Evolutionary conservation across 2,888 invertebrate species (phyloP).

Genomic region (Ischnus inquisitorius): DNA sequence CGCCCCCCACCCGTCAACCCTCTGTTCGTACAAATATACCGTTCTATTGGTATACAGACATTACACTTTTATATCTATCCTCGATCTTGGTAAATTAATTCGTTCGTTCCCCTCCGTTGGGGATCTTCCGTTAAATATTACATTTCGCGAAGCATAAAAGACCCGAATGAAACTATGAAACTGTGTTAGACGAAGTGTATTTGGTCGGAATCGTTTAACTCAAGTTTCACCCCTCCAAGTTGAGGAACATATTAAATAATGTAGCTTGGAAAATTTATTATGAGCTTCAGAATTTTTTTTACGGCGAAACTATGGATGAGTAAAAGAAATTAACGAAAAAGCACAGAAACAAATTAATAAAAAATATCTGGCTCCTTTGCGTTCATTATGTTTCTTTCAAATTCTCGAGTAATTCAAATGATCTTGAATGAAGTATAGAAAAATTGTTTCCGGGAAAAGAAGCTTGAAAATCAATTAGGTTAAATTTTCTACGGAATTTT

Average conservation of each 20-base stretch:
- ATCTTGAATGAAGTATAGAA: too few species aligned
- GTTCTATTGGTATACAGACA: constrained; percentile 1
- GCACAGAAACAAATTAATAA: not conserved
- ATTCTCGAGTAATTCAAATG: not conserved
- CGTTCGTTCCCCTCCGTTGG: not conserved
- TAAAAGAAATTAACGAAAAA: not conserved
- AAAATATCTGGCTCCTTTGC: not conserved
- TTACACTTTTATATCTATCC: constrained; percentile 35
- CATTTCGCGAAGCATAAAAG: not conserved
- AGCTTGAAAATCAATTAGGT: not conserved
- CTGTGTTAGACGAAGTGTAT: not conserved
- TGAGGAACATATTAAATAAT: not conserved
- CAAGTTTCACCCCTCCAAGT: not conserved
- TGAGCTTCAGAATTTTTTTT: not conserved
- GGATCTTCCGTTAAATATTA: not conserved
- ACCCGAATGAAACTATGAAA: not conserved
- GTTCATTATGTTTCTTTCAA: not conserved
- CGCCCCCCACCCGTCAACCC: not conserved
- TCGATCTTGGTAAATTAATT: constrained; percentile 34
- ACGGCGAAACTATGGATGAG: not conserved
- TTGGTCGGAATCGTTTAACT: not conserved
- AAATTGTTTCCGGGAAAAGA: not conserved
- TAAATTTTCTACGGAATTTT: not conserved
- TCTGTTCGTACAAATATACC: constrained; percentile 6
- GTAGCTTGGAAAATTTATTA: not conserved